A percentile compares a stretch with the other conserved stretches of the same genome.
These are phyloP conservation scores for Hylaeus volcanicus DNA, from an alignment of 1,140 invertebrate genomes.

Conservation along the genomic window DNA sequence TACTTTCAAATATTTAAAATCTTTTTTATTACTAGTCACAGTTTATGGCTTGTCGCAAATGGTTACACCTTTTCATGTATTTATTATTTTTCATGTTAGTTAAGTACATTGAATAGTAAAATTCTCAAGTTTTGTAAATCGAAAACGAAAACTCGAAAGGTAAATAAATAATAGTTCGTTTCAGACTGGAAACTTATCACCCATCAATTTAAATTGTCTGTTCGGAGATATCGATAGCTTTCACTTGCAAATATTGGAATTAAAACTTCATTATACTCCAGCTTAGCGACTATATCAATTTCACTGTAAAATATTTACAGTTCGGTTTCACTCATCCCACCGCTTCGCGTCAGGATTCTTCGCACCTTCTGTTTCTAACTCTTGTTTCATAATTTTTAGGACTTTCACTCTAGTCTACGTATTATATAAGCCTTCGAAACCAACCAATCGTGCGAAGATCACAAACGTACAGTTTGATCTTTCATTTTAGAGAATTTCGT, in stretches of 20 bases:
- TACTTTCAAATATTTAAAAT: too few species aligned
- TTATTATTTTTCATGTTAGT: too few species aligned
- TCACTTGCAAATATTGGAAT: not conserved
- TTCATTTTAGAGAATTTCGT: not conserved
- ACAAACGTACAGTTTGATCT: not conserved
- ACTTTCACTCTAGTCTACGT: not conserved
- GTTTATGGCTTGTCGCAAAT: too few species aligned
- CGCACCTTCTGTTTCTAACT: too few species aligned
- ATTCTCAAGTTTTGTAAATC: too few species aligned
- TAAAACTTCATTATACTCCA: not conserved
- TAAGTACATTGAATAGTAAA: too few species aligned
- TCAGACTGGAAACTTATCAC: too few species aligned
- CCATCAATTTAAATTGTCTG: not conserved
- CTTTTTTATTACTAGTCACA: too few species aligned
- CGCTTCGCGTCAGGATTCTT: not conserved
- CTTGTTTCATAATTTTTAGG: slow-evolving; percentile 10
- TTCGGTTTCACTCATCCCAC: not conserved
- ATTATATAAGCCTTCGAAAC: not conserved
- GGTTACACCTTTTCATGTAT: too few species aligned
- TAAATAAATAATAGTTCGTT: too few species aligned
- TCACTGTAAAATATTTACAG: not conserved
- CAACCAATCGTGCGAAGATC: too few species aligned
- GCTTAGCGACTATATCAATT: not conserved
- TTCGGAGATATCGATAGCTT: not conserved
- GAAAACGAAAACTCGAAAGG: too few species aligned